Conservation (phyloP, 1,140 invertebrate species). For the Halictus rubicundus region DNA sequence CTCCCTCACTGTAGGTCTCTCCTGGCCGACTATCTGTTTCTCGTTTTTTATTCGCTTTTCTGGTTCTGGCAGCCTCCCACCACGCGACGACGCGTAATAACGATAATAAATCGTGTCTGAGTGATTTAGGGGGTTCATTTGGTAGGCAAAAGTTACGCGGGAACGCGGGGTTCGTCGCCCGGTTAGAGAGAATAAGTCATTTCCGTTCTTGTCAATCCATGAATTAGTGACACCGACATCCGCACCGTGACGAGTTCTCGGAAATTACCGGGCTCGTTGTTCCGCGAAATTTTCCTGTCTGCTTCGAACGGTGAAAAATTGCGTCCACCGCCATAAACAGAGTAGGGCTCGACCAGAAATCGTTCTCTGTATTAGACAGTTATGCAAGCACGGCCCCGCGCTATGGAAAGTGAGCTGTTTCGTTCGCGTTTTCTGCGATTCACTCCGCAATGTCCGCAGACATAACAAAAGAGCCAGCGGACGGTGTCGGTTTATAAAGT, state of each 20-base stretch:
- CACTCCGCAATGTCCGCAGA: neutral
- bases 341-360: neutral
- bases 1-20: neutral
- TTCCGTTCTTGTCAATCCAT: slow-evolving; percentile 21
- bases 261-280: slow-evolving; percentile 1
- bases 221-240: slow-evolving; percentile 35
- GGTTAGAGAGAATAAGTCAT: slow-evolving; percentile 46
- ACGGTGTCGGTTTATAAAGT: slow-evolving; percentile 9
- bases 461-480: neutral
- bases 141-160: slow-evolving; percentile 28
- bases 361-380: too few species aligned
- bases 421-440: slow-evolving; percentile 2
- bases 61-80: slow-evolving; percentile 26
- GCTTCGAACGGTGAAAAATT: slow-evolving; percentile 14
- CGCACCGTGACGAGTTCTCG: slow-evolving; percentile 5
- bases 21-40: slow-evolving; percentile 27
- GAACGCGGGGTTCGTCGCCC: neutral
- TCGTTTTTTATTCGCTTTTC: slow-evolving; percentile 39
- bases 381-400: too few species aligned
- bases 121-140: slow-evolving; percentile 57
- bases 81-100: slow-evolving; percentile 55
- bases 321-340: neutral
- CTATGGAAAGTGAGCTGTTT: neutral
- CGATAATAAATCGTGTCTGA: slow-evolving; percentile 55
- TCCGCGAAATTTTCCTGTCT: neutral